Percentiles rank a stretch among this genome's conserved stretches.
Conservation (phyloP, 2,888 invertebrate species). For the Agrotis clavis region DNA sequence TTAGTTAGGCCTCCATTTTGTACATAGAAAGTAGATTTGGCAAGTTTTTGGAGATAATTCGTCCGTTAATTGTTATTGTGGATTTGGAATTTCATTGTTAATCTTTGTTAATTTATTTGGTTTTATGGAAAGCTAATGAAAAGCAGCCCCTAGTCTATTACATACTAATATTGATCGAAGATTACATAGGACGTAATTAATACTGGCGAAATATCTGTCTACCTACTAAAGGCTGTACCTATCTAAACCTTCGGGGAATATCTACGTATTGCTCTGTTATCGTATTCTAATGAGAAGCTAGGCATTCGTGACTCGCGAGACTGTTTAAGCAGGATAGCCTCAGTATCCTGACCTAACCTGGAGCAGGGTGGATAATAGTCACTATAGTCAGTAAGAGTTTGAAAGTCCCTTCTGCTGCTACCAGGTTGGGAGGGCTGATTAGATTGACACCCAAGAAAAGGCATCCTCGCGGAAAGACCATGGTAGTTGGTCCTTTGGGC, state of each 20-base stretch:
- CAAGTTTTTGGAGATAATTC: background rate
- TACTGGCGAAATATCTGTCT: background rate
- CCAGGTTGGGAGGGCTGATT: too few relatives aligned
- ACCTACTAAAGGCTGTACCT: background rate
- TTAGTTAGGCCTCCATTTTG: conserved; percentile 24
- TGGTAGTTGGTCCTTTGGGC: background rate
- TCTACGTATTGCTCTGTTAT: background rate
- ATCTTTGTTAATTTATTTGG: background rate
- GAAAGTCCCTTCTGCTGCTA: too few relatives aligned
- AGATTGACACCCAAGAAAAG: too few relatives aligned
- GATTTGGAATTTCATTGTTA: background rate
- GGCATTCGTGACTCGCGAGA: background rate
- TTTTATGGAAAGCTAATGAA: background rate
- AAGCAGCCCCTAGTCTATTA: background rate
- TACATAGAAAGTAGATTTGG: conserved; percentile 24
- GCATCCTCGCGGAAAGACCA: background rate
- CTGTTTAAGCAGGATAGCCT: too few relatives aligned
- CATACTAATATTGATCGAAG: too few relatives aligned
- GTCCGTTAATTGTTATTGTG: background rate
- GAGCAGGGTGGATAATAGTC: too few relatives aligned
- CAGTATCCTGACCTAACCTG: too few relatives aligned
- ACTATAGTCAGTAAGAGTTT: too few relatives aligned
- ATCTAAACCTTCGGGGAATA: too few relatives aligned
- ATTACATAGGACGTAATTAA: too few relatives aligned
- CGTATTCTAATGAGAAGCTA: background rate